A percentile compares a stretch with the other conserved stretches of the same genome.
These are phyloP conservation scores for Aplochiton taeniatus DNA, from an alignment of 2,797 vertebrate genomes.

Conservation along the genomic window DNA sequence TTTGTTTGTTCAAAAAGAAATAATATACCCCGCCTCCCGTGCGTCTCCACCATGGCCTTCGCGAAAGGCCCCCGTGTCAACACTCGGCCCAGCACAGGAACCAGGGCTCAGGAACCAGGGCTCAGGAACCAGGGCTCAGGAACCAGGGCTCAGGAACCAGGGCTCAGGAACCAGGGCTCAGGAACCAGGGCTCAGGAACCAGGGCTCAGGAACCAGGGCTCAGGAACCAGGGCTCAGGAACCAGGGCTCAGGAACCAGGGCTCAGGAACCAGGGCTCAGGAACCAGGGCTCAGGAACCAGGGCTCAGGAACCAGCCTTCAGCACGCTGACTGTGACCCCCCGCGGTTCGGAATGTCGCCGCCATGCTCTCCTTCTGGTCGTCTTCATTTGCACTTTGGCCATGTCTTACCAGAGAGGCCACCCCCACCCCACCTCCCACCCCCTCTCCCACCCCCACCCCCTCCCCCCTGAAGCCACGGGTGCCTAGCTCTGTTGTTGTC, in stretches of 20 bases:
- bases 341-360: constrained; percentile 16
- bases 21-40: constrained; percentile 53
- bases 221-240: not conserved
- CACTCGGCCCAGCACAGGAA: not conserved
- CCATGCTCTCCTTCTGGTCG: constrained; percentile 21
- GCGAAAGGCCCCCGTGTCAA: constrained; percentile 30
- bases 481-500: constrained; percentile 18
- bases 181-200: constrained; percentile 4
- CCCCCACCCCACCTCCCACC: too few species aligned
- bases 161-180: constrained; percentile 4
- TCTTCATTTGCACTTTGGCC: constrained; percentile 5
- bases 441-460: too few species aligned
- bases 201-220: constrained; percentile 10
- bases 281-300: constrained; percentile 8
- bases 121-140: constrained; percentile 3
- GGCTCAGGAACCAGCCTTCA: too few species aligned
- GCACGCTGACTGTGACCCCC: constrained; percentile 5
- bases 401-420: not conserved
- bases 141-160: constrained; percentile 8
- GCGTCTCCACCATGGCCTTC: constrained; percentile 35
- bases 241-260: constrained; percentile 10
- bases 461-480: constrained; percentile 7
- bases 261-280: constrained; percentile 3
- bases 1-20: constrained; percentile 66
- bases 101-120: constrained; percentile 10